Evolutionary conservation across 2,113 vertebrate species (phyloP), one percentile per base, ranked within the genome.

Genomic region (Polyodon spathula): DNA sequence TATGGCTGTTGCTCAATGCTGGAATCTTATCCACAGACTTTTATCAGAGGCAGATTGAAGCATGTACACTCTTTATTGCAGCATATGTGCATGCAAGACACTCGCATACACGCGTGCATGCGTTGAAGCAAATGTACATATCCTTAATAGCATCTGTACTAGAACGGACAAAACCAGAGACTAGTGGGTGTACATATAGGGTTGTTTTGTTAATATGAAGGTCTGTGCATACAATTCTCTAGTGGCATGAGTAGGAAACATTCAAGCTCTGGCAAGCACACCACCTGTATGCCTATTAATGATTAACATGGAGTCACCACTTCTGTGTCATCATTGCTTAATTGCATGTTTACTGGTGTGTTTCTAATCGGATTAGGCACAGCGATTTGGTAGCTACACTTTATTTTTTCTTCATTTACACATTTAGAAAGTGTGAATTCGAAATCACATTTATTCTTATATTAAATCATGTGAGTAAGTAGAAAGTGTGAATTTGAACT

Each of bases 361-460:
- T 59, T 67, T 54, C 37, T 56, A 71, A 71, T 56, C 54, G 55
- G 51, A 54, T 60, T 52, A 65, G 17, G 8, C 65, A 51, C 57
- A 50, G n/a, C 14, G 61, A 38, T 66, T 66, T 50, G 59, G 54
- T 63, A 68, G 60, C 54, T 17, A 39, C 55, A 59, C 50, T 40
- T 54, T 60, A 54, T 54, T 0, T 53, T 10, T 14, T 1, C 37
- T 59, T 60, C n/a, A n/a, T 58, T 59, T 59, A 17, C 56, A 55
- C 62, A 59, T 70, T 70, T 62, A 54, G 41, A 46, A 9, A 62
- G 63, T 58, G 52, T 62, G 50, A 56, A 15, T 12, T 54, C 4
- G 6, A 16, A 54, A 27, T 15, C 2, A 2, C 16, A 1, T 37
- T 3, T 16, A 54, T 16, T 54, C 16, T 8, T 15, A 6, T 27